These are phyloP conservation scores for Liasis olivaceus DNA, from an alignment of 2,797 vertebrate species.

Conservation along the genomic window DNA sequence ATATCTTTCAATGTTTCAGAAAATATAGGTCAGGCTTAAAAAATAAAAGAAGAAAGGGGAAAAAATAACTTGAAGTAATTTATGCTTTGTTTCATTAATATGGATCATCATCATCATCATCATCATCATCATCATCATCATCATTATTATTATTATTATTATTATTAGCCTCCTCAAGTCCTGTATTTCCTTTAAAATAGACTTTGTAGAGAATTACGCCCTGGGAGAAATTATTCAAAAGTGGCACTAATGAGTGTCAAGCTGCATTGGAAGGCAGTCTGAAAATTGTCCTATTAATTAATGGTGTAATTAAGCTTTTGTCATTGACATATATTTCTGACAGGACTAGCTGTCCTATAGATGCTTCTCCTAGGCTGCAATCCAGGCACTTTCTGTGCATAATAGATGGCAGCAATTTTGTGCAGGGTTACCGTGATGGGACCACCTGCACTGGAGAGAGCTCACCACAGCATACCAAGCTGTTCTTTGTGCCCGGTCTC, in stretches of 20 bases:
- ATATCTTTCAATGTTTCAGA: slow-evolving; percentile 7
- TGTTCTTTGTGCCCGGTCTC: slow-evolving; percentile 62
- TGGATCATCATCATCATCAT: slow-evolving; percentile 5
- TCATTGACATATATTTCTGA: slow-evolving; percentile 96
- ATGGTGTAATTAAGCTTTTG: slow-evolving; percentile 99
- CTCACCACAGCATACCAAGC: slow-evolving; percentile 73
- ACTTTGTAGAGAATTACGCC: slow-evolving; percentile 68
- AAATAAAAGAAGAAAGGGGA: slow-evolving; percentile 32
- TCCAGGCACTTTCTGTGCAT: slow-evolving; percentile 77
- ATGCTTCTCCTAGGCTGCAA: slow-evolving; percentile 81
- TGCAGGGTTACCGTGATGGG: slow-evolving; percentile 86
- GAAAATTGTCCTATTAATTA: slow-evolving; percentile 99
- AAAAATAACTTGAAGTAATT: slow-evolving; percentile 42
- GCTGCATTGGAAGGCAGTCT: slow-evolving; percentile 85
- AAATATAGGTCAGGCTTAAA: background rate
- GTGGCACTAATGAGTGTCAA: slow-evolving; percentile 90
- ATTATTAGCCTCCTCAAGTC: slow-evolving; percentile 44
- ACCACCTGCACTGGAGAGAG: slow-evolving; percentile 87
- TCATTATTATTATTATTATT: background rate
- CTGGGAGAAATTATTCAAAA: slow-evolving; percentile 83
- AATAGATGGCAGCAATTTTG: slow-evolving; percentile 98
- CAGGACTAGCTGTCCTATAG: slow-evolving; percentile 91
- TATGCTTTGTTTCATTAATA: slow-evolving; percentile 51
- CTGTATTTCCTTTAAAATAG: slow-evolving; percentile 66
- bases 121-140: too few species aligned